Conservation (phyloP, 2,888 invertebrate genomes). For the Calephelis perditalis region DNA sequence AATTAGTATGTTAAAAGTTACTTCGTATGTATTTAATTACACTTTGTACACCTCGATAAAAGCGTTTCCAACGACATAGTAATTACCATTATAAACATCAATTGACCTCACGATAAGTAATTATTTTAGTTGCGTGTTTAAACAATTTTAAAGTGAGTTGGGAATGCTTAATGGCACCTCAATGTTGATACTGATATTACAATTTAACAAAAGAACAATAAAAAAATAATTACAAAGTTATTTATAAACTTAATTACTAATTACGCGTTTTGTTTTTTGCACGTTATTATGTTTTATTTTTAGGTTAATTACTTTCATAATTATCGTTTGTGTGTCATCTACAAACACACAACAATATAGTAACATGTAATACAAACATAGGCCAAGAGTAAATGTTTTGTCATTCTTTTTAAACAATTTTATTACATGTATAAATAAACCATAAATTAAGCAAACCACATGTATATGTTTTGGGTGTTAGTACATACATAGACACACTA, state of each 20-base stretch:
- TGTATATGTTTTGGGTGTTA: no score
- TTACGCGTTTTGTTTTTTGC: conserved; percentile 1
- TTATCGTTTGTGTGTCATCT: no score
- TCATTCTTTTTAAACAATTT: no score
- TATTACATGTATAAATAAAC: no score
- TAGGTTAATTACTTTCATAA: no score
- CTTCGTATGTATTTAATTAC: neutral
- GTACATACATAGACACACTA: no score
- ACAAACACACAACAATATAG: no score
- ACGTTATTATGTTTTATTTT: no score
- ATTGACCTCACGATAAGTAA: conserved; percentile 1
- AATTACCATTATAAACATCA: conserved; percentile 2
- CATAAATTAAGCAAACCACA: no score
- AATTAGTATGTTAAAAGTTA: neutral
- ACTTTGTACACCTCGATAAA: neutral
- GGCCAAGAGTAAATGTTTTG: no score
- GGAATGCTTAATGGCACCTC: conserved; percentile 1
- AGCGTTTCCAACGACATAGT: neutral
- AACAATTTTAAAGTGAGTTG: conserved; percentile 2
- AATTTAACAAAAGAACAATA: conserved; percentile 1
- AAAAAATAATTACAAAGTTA: neutral
- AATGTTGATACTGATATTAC: neutral
- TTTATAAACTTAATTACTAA: neutral
- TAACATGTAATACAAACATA: no score
- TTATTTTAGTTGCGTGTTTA: conserved; percentile 9